Conservation (phyloP, 2,113 vertebrate genomes). For the Mugil cephalus region DNA sequence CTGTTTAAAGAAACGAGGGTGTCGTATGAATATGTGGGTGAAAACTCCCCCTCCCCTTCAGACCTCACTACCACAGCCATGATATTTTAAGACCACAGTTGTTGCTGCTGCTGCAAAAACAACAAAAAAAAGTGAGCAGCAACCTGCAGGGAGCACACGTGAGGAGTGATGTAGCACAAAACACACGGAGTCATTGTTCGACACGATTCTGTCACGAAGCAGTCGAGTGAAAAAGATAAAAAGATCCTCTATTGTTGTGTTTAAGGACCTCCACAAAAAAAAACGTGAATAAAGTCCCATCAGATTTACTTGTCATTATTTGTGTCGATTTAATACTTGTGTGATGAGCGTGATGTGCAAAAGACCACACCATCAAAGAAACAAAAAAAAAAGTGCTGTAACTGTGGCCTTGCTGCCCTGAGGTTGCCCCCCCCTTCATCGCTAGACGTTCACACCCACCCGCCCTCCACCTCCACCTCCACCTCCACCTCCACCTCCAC, state of each 20-base stretch:
- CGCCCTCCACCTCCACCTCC: constrained; percentile 21
- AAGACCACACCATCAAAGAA: no score
- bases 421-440: no score
- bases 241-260: background rate
- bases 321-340: no score
- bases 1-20: constrained; percentile 12
- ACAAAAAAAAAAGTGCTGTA: no score
- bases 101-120: constrained; percentile 18
- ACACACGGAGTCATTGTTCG: background rate
- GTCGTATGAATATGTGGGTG: background rate
- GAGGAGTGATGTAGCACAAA: background rate
- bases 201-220: background rate
- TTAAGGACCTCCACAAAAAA: background rate
- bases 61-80: constrained; percentile 9
- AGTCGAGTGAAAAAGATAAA: background rate
- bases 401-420: no score
- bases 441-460: no score
- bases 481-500: constrained; percentile 32
- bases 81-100: constrained; percentile 41
- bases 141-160: constrained; percentile 2
- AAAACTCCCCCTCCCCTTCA: background rate
- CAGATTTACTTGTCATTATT: no score
- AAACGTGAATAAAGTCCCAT: no score
- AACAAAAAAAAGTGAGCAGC: background rate
- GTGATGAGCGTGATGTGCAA: no score